phyloP scores from a whole-genome alignment of 2,888 invertebrate genomes.

The Eristalinus sepulchralis region DNA sequence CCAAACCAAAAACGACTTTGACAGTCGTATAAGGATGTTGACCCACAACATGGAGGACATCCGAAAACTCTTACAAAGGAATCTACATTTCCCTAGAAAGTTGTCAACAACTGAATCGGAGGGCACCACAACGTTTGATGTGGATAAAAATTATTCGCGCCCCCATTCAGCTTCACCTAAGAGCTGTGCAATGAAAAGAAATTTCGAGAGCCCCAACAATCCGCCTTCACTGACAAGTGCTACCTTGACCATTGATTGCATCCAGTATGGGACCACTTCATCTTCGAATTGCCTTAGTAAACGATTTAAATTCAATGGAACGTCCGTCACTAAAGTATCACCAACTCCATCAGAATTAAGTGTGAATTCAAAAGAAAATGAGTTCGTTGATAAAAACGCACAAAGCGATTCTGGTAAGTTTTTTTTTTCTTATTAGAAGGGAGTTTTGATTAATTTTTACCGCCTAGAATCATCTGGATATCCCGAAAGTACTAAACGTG shows the following conservation, averaged over 20 bases:
- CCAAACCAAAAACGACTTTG: conserved; percentile 10
- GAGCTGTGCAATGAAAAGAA: conserved; percentile 6
- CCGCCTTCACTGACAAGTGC: conserved; percentile 50
- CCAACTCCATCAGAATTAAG: conserved; percentile 79
- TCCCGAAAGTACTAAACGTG: conserved; percentile 39
- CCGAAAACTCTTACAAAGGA: conserved; percentile 39
- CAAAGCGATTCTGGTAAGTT: conserved; percentile 72
- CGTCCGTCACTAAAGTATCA: conserved; percentile 74
- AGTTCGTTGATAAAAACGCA: conserved; percentile 73
- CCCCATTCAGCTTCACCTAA: conserved; percentile 32
- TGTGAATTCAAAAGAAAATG: conserved; percentile 79
- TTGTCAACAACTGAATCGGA: conserved; percentile 41
- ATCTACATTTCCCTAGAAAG: conserved; percentile 11
- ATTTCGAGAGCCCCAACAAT: conserved; percentile 18
- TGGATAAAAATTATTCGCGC: neutral
- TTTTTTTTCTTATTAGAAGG: neutral
- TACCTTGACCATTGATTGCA: conserved; percentile 72
- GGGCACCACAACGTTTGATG: neutral
- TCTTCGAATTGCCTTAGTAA: conserved; percentile 48
- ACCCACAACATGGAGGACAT: conserved; percentile 51
- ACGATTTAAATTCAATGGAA: conserved; percentile 41
- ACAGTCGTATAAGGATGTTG: conserved; percentile 10
- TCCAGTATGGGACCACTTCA: conserved; percentile 54
- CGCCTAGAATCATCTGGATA: conserved; percentile 46
- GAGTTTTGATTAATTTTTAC: neutral